Percentiles rank a stretch among this genome's conserved stretches.
These are phyloP conservation scores for Lithosia quadra DNA, from an alignment of 2,888 invertebrate species.

Conservation along the genomic window DNA sequence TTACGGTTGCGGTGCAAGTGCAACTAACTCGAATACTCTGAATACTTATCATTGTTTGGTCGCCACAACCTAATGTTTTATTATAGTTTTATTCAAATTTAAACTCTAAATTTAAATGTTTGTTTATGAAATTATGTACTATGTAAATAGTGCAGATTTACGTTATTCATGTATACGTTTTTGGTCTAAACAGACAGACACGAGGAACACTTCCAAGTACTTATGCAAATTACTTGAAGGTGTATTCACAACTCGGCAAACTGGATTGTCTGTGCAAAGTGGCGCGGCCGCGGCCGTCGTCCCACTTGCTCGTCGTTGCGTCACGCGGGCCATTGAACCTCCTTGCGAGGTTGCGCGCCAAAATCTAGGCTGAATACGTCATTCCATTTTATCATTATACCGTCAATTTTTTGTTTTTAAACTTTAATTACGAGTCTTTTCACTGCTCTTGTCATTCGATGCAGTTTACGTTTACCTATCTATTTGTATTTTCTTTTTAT, in stretches of 20 bases:
- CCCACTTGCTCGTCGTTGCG: slow-evolving; percentile 68
- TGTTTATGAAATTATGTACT: background rate
- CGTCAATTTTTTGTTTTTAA: slow-evolving; percentile 16
- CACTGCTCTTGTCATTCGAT: slow-evolving; percentile 7
- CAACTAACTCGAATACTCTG: background rate
- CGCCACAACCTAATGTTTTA: background rate
- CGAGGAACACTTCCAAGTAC: background rate
- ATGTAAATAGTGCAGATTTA: background rate
- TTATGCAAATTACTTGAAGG: background rate
- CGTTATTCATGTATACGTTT: background rate
- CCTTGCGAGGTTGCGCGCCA: slow-evolving; percentile 53
- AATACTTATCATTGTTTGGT: background rate
- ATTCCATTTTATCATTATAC: slow-evolving; percentile 14
- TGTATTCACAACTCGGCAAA: background rate
- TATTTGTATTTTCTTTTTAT: background rate
- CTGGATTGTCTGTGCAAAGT: slow-evolving; percentile 29
- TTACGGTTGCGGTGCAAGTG: background rate
- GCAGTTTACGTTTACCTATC: slow-evolving; percentile 4
- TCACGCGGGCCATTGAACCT: slow-evolving; percentile 66
- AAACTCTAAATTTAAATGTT: background rate
- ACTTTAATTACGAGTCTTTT: slow-evolving; percentile 14
- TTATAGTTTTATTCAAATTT: slow-evolving; percentile 6
- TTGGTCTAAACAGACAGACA: background rate
- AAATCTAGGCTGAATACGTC: slow-evolving; percentile 42
- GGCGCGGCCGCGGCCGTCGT: slow-evolving; percentile 52